Evolutionary conservation across 2,113 vertebrate species (phyloP).

Genomic region (Chaetodon auriga): DNA sequence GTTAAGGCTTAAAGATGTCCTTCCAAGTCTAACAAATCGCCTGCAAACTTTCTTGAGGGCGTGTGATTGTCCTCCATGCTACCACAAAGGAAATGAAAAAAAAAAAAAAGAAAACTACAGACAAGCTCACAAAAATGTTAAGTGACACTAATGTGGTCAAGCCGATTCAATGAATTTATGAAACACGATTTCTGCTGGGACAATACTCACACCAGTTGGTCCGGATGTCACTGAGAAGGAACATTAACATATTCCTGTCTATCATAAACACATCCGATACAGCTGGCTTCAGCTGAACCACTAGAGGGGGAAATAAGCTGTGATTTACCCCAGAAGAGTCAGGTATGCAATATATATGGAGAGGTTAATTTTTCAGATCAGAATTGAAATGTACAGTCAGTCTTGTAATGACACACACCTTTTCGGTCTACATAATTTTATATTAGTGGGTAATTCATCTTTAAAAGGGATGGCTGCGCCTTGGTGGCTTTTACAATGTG

Average conservation of each 20-base stretch:
- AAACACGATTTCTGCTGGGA: constrained; percentile 55
- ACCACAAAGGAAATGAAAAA: background rate
- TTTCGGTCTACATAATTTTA: constrained; percentile 52
- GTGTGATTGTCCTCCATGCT: constrained; percentile 11
- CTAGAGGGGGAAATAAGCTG: constrained; percentile 56
- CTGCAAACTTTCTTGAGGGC: constrained; percentile 19
- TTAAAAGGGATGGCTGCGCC: constrained; percentile 68
- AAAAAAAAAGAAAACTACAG: constrained; percentile 2
- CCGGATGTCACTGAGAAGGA: constrained; percentile 24
- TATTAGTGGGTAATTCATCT: constrained; percentile 63
- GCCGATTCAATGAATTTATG: constrained; percentile 55
- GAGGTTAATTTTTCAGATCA: constrained; percentile 33
- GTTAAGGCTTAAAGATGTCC: constrained; percentile 15
- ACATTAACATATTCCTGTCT: constrained; percentile 57
- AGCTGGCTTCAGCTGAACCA: constrained; percentile 44
- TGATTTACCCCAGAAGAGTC: constrained; percentile 38
- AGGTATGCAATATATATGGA: background rate
- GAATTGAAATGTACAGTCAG: constrained; percentile 38
- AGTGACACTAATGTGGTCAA: constrained; percentile 65
- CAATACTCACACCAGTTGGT: constrained; percentile 56
- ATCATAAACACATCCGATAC: constrained; percentile 31
- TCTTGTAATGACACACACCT: constrained; percentile 11
- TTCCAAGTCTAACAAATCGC: constrained; percentile 29
- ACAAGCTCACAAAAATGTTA: constrained; percentile 37
- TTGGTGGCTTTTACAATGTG: constrained; percentile 76